Percentiles rank a stretch among this genome's conserved stretches.
These are phyloP conservation scores for Drosophila diplacantha DNA, from an alignment of 2,888 invertebrate genomes.

Conservation along the genomic window DNA sequence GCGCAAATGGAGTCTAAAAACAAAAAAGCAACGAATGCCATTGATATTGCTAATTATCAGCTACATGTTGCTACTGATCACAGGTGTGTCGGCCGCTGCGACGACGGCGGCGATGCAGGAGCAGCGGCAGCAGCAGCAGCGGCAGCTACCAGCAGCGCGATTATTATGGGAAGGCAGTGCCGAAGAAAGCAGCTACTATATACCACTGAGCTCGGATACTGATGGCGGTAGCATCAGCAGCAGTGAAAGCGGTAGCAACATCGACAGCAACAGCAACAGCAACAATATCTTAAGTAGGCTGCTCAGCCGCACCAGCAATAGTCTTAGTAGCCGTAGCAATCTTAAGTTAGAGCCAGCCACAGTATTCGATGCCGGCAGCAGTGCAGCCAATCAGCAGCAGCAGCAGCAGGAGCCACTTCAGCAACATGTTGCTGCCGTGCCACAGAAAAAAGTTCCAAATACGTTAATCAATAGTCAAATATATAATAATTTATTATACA, in stretches of 20 bases:
- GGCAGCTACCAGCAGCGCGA: constrained; percentile 41
- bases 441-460: constrained; percentile 76
- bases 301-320: constrained; percentile 60
- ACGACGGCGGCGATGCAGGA: constrained; percentile 25
- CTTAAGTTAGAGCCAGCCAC: constrained; percentile 71
- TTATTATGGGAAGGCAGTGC: constrained; percentile 43
- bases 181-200: constrained; percentile 55
- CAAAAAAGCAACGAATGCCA: constrained; percentile 78
- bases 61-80: constrained; percentile 76
- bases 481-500: constrained; percentile 72
- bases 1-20: constrained; percentile 79
- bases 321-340: constrained; percentile 62
- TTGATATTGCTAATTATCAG: constrained; percentile 77
- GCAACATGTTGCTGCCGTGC: constrained; percentile 40
- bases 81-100: constrained; percentile 41
- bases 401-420: constrained; percentile 43
- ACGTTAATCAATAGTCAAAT: constrained; percentile 76
- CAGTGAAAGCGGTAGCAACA: constrained; percentile 37
- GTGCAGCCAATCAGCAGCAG: constrained; percentile 40
- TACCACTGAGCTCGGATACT: constrained; percentile 45
- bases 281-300: constrained; percentile 72
- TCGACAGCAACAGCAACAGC: constrained; percentile 47
- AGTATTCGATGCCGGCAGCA: constrained; percentile 69
- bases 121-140: constrained; percentile 41
- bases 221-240: constrained; percentile 56